These are phyloP conservation scores for Limosa lapponica DNA, from an alignment of 2,797 vertebrate genomes.

Conservation along the genomic window DNA sequence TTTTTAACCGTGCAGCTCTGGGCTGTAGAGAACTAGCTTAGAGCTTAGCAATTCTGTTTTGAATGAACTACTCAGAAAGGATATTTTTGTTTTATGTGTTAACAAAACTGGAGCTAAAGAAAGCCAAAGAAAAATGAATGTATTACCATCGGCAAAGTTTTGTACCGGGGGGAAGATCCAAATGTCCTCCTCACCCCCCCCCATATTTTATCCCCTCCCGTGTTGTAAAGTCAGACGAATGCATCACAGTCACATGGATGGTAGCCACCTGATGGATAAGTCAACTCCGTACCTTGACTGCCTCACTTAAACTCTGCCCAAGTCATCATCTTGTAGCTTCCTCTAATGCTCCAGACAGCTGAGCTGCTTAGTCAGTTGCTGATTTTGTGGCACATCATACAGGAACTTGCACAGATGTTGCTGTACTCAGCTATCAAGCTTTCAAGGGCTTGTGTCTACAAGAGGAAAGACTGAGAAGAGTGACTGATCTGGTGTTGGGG, in stretches of 20 bases:
- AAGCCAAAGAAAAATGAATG: background rate
- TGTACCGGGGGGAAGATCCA: background rate
- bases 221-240: background rate
- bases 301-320: background rate
- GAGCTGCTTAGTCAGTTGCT: background rate
- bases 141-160: background rate
- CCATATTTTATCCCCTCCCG: background rate
- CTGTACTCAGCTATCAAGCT: background rate
- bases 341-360: background rate
- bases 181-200: background rate
- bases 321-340: background rate
- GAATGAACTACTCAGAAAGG: background rate
- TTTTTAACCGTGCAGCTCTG: background rate
- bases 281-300: background rate
- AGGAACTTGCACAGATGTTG: background rate
- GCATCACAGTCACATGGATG: background rate
- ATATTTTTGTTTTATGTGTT: background rate
- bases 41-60: background rate
- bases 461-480: background rate
- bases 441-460: background rate
- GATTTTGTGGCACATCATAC: background rate
- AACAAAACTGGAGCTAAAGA: background rate
- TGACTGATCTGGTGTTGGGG: background rate
- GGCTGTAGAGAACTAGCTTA: background rate
- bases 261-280: background rate